These are phyloP conservation scores for Salvelinus alpinus DNA, from an alignment of 2,113 vertebrate species.

Conservation along the genomic window DNA sequence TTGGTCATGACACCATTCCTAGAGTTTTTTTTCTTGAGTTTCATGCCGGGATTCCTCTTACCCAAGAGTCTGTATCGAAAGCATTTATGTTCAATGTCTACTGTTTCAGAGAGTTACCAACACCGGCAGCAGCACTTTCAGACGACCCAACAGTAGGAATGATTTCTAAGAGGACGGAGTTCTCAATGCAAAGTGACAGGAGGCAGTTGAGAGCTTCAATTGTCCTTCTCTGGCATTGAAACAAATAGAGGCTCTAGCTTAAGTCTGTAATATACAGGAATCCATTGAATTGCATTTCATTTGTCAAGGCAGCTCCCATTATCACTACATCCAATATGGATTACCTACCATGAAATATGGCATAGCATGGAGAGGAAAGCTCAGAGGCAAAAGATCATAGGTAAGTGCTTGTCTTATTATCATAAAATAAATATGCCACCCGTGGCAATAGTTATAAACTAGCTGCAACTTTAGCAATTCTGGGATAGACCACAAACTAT, in stretches of 20 bases:
- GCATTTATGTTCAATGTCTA: slow-evolving; percentile 44
- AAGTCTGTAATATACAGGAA: slow-evolving; percentile 86
- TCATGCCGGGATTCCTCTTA: slow-evolving; percentile 62
- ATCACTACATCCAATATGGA: slow-evolving; percentile 98
- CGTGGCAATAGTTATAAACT: slow-evolving; percentile 25
- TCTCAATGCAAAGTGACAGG: slow-evolving; percentile 43
- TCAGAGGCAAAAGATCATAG: slow-evolving; percentile 38
- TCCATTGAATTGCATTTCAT: slow-evolving; percentile 54
- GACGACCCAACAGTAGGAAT: slow-evolving; percentile 69
- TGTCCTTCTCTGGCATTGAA: slow-evolving; percentile 50
- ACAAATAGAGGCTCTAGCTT: slow-evolving; percentile 64
- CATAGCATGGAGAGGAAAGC: slow-evolving; percentile 33
- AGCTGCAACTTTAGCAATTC: slow-evolving; percentile 19
- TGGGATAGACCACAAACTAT: slow-evolving; percentile 40
- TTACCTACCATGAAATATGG: slow-evolving; percentile 83
- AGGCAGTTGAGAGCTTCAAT: slow-evolving; percentile 41
- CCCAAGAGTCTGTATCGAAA: slow-evolving; percentile 68
- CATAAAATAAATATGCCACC: slow-evolving; percentile 27
- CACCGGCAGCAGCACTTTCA: slow-evolving; percentile 62
- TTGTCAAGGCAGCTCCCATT: slow-evolving; percentile 63
- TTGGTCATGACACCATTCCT: slow-evolving; percentile 35
- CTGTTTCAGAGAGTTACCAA: slow-evolving; percentile 58
- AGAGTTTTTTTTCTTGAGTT: slow-evolving; percentile 36
- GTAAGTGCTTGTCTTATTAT: slow-evolving; percentile 50
- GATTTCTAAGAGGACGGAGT: slow-evolving; percentile 72